These are phyloP conservation scores for Pandemis cinnamomeana DNA, from an alignment of 2,888 invertebrate genomes.

Conservation along the genomic window DNA sequence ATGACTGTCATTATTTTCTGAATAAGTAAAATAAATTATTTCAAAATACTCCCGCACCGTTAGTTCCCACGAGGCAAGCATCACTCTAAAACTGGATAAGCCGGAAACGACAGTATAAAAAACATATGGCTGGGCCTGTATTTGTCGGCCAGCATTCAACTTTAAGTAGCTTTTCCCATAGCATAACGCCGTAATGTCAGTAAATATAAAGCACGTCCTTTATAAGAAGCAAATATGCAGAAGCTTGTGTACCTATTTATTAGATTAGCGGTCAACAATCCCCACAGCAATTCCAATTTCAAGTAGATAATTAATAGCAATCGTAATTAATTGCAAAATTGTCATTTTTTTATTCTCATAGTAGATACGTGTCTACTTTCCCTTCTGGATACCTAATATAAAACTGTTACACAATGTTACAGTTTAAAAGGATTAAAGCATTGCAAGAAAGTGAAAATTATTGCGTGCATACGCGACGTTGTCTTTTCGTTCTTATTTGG, in stretches of 20 bases:
- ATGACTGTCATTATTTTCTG: conserved; percentile 26
- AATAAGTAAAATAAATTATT: conserved; percentile 25
- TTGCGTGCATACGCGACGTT: conserved; percentile 35
- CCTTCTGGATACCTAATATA: conserved; percentile 27
- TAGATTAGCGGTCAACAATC: neutral
- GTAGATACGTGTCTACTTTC: conserved; percentile 25
- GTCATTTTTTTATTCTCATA: neutral
- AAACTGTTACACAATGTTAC: conserved; percentile 31
- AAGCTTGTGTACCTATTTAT: neutral
- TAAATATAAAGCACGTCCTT: neutral
- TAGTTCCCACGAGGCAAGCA: conserved; percentile 76
- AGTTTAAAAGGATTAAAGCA: conserved; percentile 38
- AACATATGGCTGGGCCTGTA: conserved; percentile 60
- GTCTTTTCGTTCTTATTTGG: conserved; percentile 28
- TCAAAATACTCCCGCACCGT: conserved; percentile 52
- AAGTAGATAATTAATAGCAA: neutral
- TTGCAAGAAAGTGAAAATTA: conserved; percentile 40
- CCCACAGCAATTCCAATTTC: neutral
- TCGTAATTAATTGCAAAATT: neutral
- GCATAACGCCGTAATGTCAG: neutral
- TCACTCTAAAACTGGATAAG: conserved; percentile 77
- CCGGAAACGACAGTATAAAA: conserved; percentile 67
- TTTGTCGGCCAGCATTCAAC: conserved; percentile 40
- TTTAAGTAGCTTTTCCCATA: conserved; percentile 28
- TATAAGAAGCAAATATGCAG: neutral